Conservation (phyloP, 2,113 vertebrate species). For the Nematolebias whitei region DNA sequence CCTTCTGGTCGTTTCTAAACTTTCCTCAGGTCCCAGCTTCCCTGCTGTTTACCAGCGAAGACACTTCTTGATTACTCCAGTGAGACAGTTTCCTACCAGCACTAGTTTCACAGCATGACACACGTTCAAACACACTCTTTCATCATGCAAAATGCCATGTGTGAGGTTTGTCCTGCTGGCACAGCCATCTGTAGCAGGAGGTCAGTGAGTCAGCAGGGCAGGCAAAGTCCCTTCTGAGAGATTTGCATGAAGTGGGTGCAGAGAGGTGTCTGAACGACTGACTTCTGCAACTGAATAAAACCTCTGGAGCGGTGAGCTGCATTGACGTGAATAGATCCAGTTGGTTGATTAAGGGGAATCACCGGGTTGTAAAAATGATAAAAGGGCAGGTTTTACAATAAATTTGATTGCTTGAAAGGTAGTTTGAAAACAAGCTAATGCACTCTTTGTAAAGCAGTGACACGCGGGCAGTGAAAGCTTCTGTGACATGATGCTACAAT, state of each 20-base stretch:
- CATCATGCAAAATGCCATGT: conserved; percentile 62
- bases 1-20: too few species aligned
- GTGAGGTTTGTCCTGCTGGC: conserved; percentile 68
- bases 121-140: conserved; percentile 44
- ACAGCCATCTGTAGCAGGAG: conserved; percentile 63
- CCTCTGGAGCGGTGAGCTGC: conserved; percentile 13
- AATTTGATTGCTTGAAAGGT: too few species aligned
- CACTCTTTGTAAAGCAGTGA: too few species aligned
- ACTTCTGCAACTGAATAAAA: too few species aligned
- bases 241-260: conserved; percentile 36
- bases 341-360: background rate
- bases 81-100: conserved; percentile 7
- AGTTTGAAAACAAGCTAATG: too few species aligned
- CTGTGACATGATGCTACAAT: too few species aligned
- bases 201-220: conserved; percentile 58
- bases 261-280: conserved; percentile 27
- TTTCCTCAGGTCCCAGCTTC: too few species aligned
- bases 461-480: too few species aligned
- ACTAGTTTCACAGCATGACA: conserved; percentile 54
- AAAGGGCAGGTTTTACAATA: too few species aligned
- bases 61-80: conserved; percentile 22
- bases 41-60: background rate
- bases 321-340: background rate
- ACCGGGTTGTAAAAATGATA: background rate
- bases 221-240: conserved; percentile 42